Conservation (phyloP, 2,888 invertebrate genomes). For the Orthonychiurus folsomi region DNA sequence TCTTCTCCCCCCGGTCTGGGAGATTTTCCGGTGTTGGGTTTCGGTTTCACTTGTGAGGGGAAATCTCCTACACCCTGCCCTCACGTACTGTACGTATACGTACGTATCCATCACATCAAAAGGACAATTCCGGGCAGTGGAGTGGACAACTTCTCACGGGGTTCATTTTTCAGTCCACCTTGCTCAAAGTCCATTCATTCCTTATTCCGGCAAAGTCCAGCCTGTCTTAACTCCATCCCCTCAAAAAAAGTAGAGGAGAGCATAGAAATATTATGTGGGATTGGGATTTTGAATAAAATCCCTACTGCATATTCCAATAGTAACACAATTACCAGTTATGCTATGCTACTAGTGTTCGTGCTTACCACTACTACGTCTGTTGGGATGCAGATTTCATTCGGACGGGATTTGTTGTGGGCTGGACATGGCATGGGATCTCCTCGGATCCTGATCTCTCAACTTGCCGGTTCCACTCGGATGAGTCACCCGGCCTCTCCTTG, state of each 20-base stretch:
- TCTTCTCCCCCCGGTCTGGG: constrained; percentile 8
- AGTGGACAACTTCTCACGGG: background rate
- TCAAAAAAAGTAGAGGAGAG: too few species aligned
- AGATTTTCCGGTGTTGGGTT: constrained; percentile 40
- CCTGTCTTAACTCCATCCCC: too few species aligned
- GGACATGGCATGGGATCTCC: background rate
- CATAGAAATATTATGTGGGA: too few species aligned
- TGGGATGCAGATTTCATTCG: background rate
- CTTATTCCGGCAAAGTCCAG: too few species aligned
- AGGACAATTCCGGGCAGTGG: background rate
- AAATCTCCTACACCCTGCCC: background rate
- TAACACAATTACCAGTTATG: too few species aligned
- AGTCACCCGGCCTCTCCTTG: too few species aligned
- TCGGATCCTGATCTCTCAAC: background rate
- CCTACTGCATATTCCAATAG: too few species aligned
- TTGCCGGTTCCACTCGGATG: background rate
- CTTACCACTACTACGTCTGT: too few species aligned
- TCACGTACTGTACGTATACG: too few species aligned
- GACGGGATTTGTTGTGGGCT: background rate
- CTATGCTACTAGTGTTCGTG: too few species aligned
- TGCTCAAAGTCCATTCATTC: too few species aligned
- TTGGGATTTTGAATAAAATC: too few species aligned
- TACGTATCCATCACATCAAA: background rate
- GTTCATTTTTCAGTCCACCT: background rate
- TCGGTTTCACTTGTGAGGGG: constrained; percentile 18